phyloP scores from a whole-genome alignment of 2,113 vertebrate genomes.

The Xenus cinereus region DNA sequence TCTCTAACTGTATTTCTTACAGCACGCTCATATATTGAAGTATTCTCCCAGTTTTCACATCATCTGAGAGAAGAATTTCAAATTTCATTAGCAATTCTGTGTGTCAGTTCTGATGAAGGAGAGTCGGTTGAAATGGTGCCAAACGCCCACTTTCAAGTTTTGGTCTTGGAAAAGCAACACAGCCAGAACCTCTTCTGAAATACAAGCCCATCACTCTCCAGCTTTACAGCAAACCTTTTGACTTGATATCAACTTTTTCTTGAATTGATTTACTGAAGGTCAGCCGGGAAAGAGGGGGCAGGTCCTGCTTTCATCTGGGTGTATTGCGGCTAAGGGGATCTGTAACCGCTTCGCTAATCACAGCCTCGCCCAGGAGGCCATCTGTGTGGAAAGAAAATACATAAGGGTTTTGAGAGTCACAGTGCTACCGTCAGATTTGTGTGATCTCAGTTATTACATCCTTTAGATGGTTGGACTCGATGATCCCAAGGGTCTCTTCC shows the following conservation, averaged over 20 bases:
- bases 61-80: background rate
- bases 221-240: background rate
- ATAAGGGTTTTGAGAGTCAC: background rate
- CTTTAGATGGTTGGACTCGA: no score
- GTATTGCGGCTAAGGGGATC: background rate
- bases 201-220: background rate
- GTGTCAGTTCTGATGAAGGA: background rate
- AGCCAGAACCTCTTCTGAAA: background rate
- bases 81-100: background rate
- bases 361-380: background rate
- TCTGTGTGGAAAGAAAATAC: background rate
- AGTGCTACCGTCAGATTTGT: background rate
- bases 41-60: background rate
- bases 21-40: background rate
- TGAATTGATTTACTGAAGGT: background rate
- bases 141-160: background rate
- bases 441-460: background rate
- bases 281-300: background rate
- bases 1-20: background rate
- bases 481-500: no score
- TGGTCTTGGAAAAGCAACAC: background rate
- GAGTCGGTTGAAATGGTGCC: background rate
- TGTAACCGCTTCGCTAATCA: background rate
- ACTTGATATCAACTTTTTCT: background rate
- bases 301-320: background rate